A percentile compares a stretch with the other conserved stretches of the same genome.
Conservation (phyloP, 2,797 vertebrate species). For the Austrolebias charrua region DNA sequence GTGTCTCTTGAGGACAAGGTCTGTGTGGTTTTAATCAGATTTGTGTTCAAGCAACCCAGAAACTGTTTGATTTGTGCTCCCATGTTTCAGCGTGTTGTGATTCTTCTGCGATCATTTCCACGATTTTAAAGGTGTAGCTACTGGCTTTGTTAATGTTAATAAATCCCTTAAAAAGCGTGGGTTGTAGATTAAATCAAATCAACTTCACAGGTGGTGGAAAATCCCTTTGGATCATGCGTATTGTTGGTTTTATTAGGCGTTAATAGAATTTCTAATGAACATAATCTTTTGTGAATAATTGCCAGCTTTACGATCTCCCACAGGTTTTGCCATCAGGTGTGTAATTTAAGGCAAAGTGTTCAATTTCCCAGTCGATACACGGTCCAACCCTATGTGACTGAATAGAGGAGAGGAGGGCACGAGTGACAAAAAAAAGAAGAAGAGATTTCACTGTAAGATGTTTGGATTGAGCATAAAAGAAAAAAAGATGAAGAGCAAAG, state of each 20-base stretch:
- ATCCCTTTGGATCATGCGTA: background rate
- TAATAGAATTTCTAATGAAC: conserved; percentile 13
- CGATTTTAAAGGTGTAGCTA: conserved; percentile 1
- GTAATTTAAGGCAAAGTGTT: conserved; percentile 1
- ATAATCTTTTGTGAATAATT: conserved; percentile 15
- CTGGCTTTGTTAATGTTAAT: conserved; percentile 10
- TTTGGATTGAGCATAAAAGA: background rate
- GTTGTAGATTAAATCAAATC: background rate
- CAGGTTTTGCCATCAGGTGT: conserved; percentile 5
- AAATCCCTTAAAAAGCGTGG: background rate
- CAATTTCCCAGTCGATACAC: background rate
- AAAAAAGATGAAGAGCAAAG: background rate
- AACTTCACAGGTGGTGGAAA: conserved; percentile 15
- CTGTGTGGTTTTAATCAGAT: background rate
- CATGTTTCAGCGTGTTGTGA: background rate
- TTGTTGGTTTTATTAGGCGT: background rate
- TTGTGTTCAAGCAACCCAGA: background rate
- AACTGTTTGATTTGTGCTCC: background rate
- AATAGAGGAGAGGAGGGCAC: background rate
- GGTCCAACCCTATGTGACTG: background rate
- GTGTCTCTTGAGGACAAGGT: background rate
- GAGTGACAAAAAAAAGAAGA: background rate
- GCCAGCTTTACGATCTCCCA: background rate
- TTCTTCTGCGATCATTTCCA: conserved; percentile 1
- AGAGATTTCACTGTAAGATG: background rate